These are phyloP conservation scores for Chymomyza costata DNA, from an alignment of 1,140 invertebrate species.

Conservation along the genomic window DNA sequence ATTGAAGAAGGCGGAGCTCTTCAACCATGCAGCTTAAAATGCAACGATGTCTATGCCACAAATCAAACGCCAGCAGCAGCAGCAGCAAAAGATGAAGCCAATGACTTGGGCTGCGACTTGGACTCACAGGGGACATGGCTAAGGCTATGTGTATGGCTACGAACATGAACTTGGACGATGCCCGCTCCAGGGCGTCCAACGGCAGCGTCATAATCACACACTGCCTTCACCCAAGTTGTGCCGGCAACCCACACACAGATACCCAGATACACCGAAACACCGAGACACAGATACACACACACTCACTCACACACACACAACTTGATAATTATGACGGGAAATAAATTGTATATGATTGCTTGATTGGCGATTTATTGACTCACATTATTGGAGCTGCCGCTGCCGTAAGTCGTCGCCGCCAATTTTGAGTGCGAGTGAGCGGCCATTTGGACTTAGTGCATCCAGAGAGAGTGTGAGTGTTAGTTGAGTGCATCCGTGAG, in stretches of 20 bases:
- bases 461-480: slow-evolving; percentile 22
- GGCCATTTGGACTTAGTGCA: neutral
- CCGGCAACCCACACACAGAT: slow-evolving; percentile 27
- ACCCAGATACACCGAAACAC: too few relatives aligned
- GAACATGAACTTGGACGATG: too few relatives aligned
- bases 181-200: slow-evolving; percentile 66
- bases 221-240: slow-evolving; percentile 36
- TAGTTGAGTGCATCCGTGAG: slow-evolving; percentile 61
- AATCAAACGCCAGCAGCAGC: slow-evolving; percentile 52
- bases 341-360: slow-evolving; percentile 75
- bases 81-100: slow-evolving; percentile 24
- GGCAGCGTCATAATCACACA: slow-evolving; percentile 70
- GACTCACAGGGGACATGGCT: slow-evolving; percentile 1
- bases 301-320: slow-evolving; percentile 9
- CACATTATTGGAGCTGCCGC: slow-evolving; percentile 70
- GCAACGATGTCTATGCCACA: slow-evolving; percentile 60
- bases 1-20: slow-evolving; percentile 2
- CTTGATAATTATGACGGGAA: slow-evolving; percentile 73
- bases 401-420: slow-evolving; percentile 23
- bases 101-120: slow-evolving; percentile 22
- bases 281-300: slow-evolving; percentile 8
- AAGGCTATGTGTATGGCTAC: too few relatives aligned
- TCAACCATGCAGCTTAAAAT: slow-evolving; percentile 12
- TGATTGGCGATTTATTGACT: slow-evolving; percentile 75
- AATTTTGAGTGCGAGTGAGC: slow-evolving; percentile 15